Evolutionary conservation across 1,140 invertebrate genomes (phyloP), one percentile per base, ranked within the genome.

Genomic region (Cydia splendana): DNA sequence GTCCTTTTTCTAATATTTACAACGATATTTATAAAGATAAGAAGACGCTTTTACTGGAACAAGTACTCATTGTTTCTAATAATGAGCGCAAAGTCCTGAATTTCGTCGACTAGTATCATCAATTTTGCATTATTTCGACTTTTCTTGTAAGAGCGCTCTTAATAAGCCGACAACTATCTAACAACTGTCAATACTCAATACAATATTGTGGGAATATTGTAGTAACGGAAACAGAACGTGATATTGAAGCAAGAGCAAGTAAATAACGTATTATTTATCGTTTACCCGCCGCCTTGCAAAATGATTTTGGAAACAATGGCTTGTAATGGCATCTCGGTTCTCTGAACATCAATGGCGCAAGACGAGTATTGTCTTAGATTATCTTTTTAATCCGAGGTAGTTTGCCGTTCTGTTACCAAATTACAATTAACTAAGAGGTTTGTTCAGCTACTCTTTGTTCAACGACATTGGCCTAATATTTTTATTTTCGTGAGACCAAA

Each of bases 251-350:
- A 48, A 79, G 30, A 69, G 65, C 7, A 76, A 79, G 75, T 82
- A 81, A 83, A 83, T 81, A 76, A 80, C 73, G 75, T 85, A 78
- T 77, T 77, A 80, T 82, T 83, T 82, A 85, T 83, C 82, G 82
- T 75, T 83, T 82, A 82, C 82, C 76, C 75, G 79, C 77, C 77
- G 78, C 80, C 76, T 83, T 84, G 83, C 87, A 85, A 85, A 85
- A 88, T 77, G 80, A 82, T 87, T 84, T 78, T 78, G 83, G 80
- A 85, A 88, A 91, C 88, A 90, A 90, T 91, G 76, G 87, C 83
- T 79, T 86, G 88, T 88, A 88, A 87, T 85, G 80, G 82, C 81
- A 85, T 85, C 84, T 82, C 77, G 79, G 77, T 88, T 85, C 83
- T 86, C 77, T 86, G 82, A 83, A 86, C 81, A 86, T 84, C 81